Evolutionary conservation across 2,797 vertebrate species (phyloP), one percentile per base, ranked within the genome.

Genomic region (Darevskia mixta): DNA sequence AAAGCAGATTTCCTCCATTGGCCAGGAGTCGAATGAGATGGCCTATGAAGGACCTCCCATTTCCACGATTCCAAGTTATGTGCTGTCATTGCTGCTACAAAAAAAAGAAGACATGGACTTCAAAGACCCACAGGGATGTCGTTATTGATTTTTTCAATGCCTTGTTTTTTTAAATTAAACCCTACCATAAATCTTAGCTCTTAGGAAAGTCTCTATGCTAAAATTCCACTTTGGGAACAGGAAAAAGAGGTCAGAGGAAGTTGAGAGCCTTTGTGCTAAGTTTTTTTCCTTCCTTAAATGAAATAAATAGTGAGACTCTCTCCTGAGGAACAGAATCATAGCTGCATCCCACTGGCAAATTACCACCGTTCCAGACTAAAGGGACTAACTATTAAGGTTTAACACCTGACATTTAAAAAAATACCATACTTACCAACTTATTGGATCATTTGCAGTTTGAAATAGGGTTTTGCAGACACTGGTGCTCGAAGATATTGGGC

Each of bases 391-490:
- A 9, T 71, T 86, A 76, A 83, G 8, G 75, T n/a, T 29, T 85
- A 86, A 7, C 7, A 27, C 0, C 32, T 43, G 75, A 79, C 11
- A 43, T 49, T 78, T n/a, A 9, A 77, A 84, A 9, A 67, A 86
- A 72, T 0, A 0, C 18, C 67, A 0, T 35, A 10, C 66, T 84
- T 0, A 6, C 1, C 64, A 78, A 79, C 17, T 45, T 43, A 27
- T 71, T 82, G 18, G n/a, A 81, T 91, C 84, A 71, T 29, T 8
- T 75, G 29, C 66, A 71, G 75, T 8, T 83, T 83, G 27, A 78
- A 61, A 61, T 11, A 43, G 66, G 35, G 18, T 58, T 82, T 88
- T 32, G 45, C 25, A 79, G 85, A 58, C n/a, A 79, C 29, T 78
- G 43, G 38, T 23, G 45, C 66, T 78, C 6, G 49, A 61, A 78